These are phyloP conservation scores for Aphidius ervi DNA, from an alignment of 1,140 invertebrate genomes.

Conservation along the genomic window DNA sequence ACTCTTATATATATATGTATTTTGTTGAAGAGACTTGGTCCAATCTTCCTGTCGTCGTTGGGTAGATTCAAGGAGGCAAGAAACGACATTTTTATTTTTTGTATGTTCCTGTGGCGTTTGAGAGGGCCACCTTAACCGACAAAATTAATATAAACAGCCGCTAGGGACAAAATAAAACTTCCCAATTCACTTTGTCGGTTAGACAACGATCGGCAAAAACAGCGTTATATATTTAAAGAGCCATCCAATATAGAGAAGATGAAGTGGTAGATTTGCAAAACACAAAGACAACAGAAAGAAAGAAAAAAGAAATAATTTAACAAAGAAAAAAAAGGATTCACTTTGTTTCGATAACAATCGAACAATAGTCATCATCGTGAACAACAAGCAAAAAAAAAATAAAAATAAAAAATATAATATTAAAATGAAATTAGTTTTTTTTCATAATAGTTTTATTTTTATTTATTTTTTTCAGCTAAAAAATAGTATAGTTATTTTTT, in stretches of 20 bases:
- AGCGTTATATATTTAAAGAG: not conserved
- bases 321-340: constrained; percentile 14
- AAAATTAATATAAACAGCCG: constrained; percentile 14
- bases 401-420: constrained; percentile 4
- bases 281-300: not conserved
- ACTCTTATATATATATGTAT: too few species aligned
- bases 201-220: not conserved
- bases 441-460: not conserved
- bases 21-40: too few species aligned
- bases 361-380: constrained; percentile 14
- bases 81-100: not conserved
- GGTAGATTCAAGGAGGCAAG: not conserved
- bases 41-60: not conserved
- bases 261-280: not conserved
- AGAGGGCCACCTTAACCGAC: constrained; percentile 20
- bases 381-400: constrained; percentile 14
- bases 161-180: not conserved
- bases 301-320: constrained; percentile 18
- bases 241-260: not conserved
- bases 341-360: constrained; percentile 18
- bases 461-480: too few species aligned
- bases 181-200: constrained; percentile 25
- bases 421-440: constrained; percentile 8
- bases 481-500: too few species aligned
- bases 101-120: constrained; percentile 17